A percentile compares a stretch with the other conserved stretches of the same genome.
These are phyloP conservation scores for Drosophila pegasa DNA, from an alignment of 2,888 invertebrate genomes.

Conservation along the genomic window DNA sequence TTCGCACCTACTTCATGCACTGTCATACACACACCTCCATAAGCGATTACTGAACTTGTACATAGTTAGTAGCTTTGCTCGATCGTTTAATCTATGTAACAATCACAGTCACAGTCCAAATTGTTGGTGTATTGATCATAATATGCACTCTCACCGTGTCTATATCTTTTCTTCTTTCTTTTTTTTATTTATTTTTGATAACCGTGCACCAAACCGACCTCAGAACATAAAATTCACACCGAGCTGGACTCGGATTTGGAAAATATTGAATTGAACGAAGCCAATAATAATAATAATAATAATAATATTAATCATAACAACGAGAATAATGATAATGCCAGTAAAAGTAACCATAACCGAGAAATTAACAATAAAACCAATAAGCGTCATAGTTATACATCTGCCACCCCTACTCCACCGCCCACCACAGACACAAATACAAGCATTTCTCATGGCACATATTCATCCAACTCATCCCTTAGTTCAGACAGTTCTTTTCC, in stretches of 20 bases:
- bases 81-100: slow-evolving; percentile 48
- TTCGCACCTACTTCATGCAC: slow-evolving; percentile 8
- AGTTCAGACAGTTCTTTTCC: slow-evolving; percentile 72
- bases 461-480: slow-evolving; percentile 76
- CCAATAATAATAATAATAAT: slow-evolving; percentile 60
- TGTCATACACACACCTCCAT: slow-evolving; percentile 4
- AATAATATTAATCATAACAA: slow-evolving; percentile 52
- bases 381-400: slow-evolving; percentile 70
- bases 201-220: slow-evolving; percentile 77
- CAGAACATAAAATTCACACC: slow-evolving; percentile 82
- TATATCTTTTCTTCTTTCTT: slow-evolving; percentile 77
- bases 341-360: slow-evolving; percentile 52
- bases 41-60: slow-evolving; percentile 44
- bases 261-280: slow-evolving; percentile 82
- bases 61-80: slow-evolving; percentile 61
- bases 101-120: slow-evolving; percentile 55
- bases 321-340: slow-evolving; percentile 58
- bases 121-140: slow-evolving; percentile 64
- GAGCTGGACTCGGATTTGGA: slow-evolving; percentile 84
- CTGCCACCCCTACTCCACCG: slow-evolving; percentile 50
- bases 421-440: slow-evolving; percentile 35
- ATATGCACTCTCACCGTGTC: slow-evolving; percentile 78
- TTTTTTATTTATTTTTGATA: slow-evolving; percentile 78
- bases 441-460: slow-evolving; percentile 41
- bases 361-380: slow-evolving; percentile 75